Evolutionary conservation across 2,888 invertebrate species (phyloP).

Genomic region (Barypeithes pellucidus): DNA sequence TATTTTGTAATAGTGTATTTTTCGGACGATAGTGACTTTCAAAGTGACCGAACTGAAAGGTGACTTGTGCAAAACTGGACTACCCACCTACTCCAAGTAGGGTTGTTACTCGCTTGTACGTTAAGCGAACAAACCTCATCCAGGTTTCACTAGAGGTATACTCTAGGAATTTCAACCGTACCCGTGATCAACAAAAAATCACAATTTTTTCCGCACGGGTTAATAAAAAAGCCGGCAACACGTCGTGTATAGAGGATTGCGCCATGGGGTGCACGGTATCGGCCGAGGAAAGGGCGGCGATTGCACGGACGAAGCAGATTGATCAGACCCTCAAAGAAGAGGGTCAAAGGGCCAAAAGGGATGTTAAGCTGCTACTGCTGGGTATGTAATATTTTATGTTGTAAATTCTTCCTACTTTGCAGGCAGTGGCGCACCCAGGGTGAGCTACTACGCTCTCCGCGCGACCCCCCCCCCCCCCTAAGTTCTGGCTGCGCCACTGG

Average conservation of each 20-base stretch:
- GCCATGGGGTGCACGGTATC: conserved; percentile 99
- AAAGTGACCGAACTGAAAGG: conserved; percentile 2
- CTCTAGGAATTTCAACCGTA: background rate
- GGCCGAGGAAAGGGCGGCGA: conserved; percentile 98
- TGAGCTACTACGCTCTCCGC: no score
- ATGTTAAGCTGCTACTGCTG: conserved; percentile 97
- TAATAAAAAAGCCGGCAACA: conserved; percentile 60
- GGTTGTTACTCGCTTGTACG: background rate
- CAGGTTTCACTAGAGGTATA: background rate
- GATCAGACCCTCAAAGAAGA: conserved; percentile 99
- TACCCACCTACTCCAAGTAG: no score
- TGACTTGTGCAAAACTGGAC: background rate
- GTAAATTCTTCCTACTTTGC: no score
- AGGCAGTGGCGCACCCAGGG: no score
- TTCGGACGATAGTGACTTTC: conserved; percentile 12
- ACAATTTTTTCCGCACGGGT: conserved; percentile 21
- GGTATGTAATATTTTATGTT: conserved; percentile 75
- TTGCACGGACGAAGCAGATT: conserved; percentile 97
- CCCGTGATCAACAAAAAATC: background rate
- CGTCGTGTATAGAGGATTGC: conserved; percentile 67
- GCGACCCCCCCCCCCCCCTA: no score
- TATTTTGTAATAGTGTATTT: conserved; percentile 2
- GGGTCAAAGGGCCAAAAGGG: conserved; percentile 98
- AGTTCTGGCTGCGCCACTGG: no score
- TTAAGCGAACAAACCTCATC: background rate